Percentiles rank a stretch among this genome's conserved stretches.
These are phyloP conservation scores for Lasioglossum albipes DNA, from an alignment of 1,140 invertebrate species.

Conservation along the genomic window DNA sequence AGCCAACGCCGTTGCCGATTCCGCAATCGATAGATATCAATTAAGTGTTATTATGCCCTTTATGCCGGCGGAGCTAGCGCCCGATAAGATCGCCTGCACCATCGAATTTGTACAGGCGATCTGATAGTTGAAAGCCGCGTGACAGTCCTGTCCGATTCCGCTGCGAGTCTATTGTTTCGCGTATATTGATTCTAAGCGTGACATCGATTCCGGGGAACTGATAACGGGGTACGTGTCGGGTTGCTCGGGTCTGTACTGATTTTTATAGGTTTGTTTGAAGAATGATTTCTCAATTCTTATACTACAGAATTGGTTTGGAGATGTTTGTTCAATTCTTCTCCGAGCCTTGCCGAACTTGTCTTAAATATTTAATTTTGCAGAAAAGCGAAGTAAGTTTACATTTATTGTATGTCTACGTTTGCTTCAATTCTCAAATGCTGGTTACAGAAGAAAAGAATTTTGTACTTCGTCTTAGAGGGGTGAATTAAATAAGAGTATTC, in stretches of 20 bases:
- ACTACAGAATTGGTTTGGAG: too few relatives aligned
- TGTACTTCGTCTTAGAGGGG: too few relatives aligned
- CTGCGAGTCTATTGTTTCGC: neutral
- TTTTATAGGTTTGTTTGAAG: too few relatives aligned
- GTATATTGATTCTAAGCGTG: neutral
- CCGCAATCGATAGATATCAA: slow-evolving; percentile 24
- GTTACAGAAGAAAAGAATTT: too few relatives aligned
- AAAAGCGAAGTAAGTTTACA: too few relatives aligned
- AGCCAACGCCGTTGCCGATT: neutral
- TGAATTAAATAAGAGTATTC: too few relatives aligned
- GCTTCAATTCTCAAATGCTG: too few relatives aligned
- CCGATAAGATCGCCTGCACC: slow-evolving; percentile 5
- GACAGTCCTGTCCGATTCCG: neutral
- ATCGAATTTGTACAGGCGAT: neutral
- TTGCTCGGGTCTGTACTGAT: neutral
- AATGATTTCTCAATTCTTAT: too few relatives aligned
- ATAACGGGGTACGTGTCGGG: neutral
- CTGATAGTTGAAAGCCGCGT: neutral
- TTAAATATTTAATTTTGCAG: too few relatives aligned
- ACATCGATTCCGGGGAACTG: neutral
- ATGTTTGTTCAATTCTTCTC: too few relatives aligned
- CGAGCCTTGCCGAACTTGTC: too few relatives aligned
- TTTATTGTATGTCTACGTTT: too few relatives aligned
- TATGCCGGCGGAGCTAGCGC: neutral
- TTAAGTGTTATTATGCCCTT: slow-evolving; percentile 34